Evolutionary conservation across 2,113 vertebrate species (phyloP).

Genomic region (Bufo bufo): DNA sequence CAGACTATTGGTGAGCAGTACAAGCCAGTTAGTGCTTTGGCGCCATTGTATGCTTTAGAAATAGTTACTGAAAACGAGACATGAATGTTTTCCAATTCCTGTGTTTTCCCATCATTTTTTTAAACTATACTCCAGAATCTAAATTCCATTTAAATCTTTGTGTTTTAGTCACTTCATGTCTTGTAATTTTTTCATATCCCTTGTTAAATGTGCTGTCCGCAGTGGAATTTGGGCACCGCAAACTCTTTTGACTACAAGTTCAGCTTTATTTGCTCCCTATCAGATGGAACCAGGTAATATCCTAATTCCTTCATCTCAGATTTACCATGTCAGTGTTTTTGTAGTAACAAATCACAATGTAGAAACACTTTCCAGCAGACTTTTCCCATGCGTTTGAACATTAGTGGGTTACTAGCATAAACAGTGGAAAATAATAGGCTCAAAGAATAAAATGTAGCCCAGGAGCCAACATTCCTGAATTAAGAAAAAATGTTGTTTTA

Average conservation of each 20-base stretch:
- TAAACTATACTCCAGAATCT: not conserved
- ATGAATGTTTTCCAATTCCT: not conserved
- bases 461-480: constrained; percentile 57
- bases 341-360: constrained; percentile 38
- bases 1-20: not conserved
- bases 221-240: constrained; percentile 19
- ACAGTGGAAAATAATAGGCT: constrained; percentile 58
- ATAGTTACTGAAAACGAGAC: not conserved
- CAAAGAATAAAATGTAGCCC: constrained; percentile 48
- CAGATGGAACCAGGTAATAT: constrained; percentile 41
- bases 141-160: constrained; percentile 1
- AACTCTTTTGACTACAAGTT: constrained; percentile 22
- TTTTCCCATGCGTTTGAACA: constrained; percentile 50
- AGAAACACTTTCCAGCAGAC: constrained; percentile 31
- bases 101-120: not conserved
- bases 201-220: not conserved
- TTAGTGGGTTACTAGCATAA: constrained; percentile 56
- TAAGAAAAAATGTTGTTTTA: constrained; percentile 51
- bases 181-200: constrained; percentile 10
- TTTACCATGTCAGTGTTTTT: constrained; percentile 43
- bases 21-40: not conserved
- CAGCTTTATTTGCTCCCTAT: constrained; percentile 26
- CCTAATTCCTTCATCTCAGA: constrained; percentile 36
- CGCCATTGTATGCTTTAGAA: not conserved
- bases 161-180: not conserved